Conservation (phyloP, 2,113 vertebrate species). For the Datnioides undecimradiatus region DNA sequence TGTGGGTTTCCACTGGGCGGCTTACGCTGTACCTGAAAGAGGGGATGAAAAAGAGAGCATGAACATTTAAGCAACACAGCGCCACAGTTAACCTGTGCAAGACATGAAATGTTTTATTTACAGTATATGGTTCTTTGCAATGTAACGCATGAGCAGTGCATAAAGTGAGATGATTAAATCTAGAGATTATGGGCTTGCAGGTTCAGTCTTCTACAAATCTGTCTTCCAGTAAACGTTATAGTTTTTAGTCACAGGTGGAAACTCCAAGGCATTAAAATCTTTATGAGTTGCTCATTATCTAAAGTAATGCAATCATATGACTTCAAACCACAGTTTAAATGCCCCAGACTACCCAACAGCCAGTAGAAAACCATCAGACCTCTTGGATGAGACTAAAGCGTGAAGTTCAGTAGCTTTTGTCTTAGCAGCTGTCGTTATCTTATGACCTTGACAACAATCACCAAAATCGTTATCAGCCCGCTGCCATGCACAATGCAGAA, state of each 20-base stretch:
- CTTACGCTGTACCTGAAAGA: conserved; percentile 91
- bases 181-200: not conserved
- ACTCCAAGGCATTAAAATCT: too few species aligned
- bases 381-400: too few species aligned
- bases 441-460: not conserved
- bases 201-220: not conserved
- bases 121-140: not conserved
- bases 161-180: not conserved
- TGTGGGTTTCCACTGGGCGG: conserved; percentile 92
- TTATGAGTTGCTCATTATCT: too few species aligned
- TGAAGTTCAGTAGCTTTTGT: not conserved
- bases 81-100: not conserved
- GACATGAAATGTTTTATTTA: conserved; percentile 5
- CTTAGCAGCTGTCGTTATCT: not conserved
- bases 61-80: not conserved
- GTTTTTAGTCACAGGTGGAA: not conserved
- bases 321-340: too few species aligned
- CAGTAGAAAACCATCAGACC: too few species aligned
- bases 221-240: too few species aligned
- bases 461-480: not conserved
- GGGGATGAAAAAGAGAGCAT: conserved; percentile 7
- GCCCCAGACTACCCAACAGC: too few species aligned
- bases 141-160: not conserved
- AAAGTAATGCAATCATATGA: too few species aligned
- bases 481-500: too few species aligned